Percentiles rank a stretch among this genome's conserved stretches.
These are phyloP conservation scores for Cephus pulcher DNA, from an alignment of 2,888 invertebrate genomes.

Conservation along the genomic window DNA sequence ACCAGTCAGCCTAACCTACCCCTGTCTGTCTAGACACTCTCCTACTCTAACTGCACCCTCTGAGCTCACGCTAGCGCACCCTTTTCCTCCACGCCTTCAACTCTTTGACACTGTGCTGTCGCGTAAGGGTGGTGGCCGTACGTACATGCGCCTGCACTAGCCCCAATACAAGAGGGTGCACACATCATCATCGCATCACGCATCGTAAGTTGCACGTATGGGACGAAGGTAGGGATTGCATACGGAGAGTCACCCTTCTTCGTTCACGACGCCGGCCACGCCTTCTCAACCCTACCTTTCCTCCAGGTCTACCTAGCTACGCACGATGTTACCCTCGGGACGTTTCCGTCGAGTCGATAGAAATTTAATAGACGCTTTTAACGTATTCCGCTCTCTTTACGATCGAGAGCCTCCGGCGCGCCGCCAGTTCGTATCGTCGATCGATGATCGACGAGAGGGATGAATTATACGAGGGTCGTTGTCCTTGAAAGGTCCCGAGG, in stretches of 20 bases:
- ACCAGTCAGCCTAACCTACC: slow-evolving; percentile 54
- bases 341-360: slow-evolving; percentile 34
- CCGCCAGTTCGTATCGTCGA: neutral
- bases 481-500: neutral
- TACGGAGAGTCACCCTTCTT: slow-evolving; percentile 38
- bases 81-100: slow-evolving; percentile 46
- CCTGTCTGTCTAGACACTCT: slow-evolving; percentile 62
- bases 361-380: slow-evolving; percentile 35
- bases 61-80: slow-evolving; percentile 39
- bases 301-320: slow-evolving; percentile 14
- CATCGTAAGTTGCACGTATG: slow-evolving; percentile 52
- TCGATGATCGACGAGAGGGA: neutral
- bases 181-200: slow-evolving; percentile 41
- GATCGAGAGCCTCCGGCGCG: neutral
- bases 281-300: slow-evolving; percentile 40
- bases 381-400: slow-evolving; percentile 9
- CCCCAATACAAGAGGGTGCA: slow-evolving; percentile 21
- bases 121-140: neutral
- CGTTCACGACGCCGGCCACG: slow-evolving; percentile 40
- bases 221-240: slow-evolving; percentile 24
- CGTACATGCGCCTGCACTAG: neutral
- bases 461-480: neutral
- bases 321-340: slow-evolving; percentile 18
- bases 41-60: slow-evolving; percentile 61
- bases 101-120: slow-evolving; percentile 45